Base-by-base conservation (phyloP, 2,113 vertebrate species). In the Sebastes schlegelii region DNA sequence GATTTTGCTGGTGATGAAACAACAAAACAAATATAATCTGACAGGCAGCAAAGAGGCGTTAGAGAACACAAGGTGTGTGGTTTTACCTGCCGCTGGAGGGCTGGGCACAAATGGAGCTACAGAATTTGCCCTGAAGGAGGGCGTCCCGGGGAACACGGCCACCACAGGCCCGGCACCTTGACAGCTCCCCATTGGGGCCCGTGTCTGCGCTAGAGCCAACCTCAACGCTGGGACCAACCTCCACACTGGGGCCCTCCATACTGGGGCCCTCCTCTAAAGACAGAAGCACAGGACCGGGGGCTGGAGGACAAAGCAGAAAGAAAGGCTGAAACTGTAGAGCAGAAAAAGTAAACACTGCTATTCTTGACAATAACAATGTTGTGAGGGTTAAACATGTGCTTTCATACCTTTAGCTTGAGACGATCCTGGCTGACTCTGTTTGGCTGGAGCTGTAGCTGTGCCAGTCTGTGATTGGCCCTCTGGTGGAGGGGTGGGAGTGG, bases 111-210 rank as follows among this genome's bases (percentile, higher is more conserved):
- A 43, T 45, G 0, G 93, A 87, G 86, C 95, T 91, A 55, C 93
- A 94, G 85, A 95, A 96, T 85, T 95, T 97, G 1, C 96, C 96
- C 74, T 96, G 96, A 49, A 96, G 83, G 72, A 95, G 95, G 64
- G 86, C 90, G 62, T 96, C 95, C 68, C 92, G 94, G 19, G 91
- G 81, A 64, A 92, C 92, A 2, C 80, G 75, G 26, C 90, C 82
- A 5, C 95, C 94, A 34, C 90, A 96, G 40, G 93, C 92, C 65
- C 90, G 90, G 76, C 96, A 94, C 82, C 89, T 93, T n/a, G 78
- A 86, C 74, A 90, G 73, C 66, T 95, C 94, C 61, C 86, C 86
- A 17, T 92, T 92, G 13, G 92, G 55, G 23, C 80, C 89, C 1
- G 21, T 17, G 40, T 72, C 84, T 51, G 84, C 82, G 46, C 74